A percentile compares a stretch with the other conserved stretches of the same genome.
Conservation (phyloP, 2,113 vertebrate genomes). For the Taxidea taxus region DNA sequence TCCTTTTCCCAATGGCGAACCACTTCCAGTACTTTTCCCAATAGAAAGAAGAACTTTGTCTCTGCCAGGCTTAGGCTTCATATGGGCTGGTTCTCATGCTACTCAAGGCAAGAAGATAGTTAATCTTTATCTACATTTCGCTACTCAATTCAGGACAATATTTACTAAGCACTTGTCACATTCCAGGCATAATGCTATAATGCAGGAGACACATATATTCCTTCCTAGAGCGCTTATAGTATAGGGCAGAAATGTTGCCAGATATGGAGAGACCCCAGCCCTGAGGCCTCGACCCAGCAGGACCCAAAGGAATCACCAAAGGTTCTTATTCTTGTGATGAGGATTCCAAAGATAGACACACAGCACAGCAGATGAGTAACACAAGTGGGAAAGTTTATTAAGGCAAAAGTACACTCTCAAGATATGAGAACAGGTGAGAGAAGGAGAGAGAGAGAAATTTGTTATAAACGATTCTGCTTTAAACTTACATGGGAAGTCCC, state of each 20-base stretch:
- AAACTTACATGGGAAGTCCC: background rate
- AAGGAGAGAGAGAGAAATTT: background rate
- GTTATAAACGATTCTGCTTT: constrained; percentile 21
- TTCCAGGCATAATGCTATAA: background rate
- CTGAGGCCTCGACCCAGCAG: background rate
- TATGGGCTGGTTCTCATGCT: background rate
- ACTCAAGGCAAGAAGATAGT: background rate
- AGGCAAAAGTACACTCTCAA: background rate
- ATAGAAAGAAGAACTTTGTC: background rate
- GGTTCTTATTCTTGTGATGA: background rate
- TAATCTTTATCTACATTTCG: background rate
- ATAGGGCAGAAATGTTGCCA: background rate
- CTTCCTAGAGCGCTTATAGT: background rate
- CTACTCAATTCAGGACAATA: background rate
- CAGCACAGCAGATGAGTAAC: background rate
- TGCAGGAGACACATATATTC: background rate
- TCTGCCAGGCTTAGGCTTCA: background rate
- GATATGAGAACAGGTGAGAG: background rate
- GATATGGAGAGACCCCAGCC: background rate
- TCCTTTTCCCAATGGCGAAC: background rate
- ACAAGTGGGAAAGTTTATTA: background rate
- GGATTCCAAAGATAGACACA: background rate
- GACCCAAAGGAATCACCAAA: background rate
- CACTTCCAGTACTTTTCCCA: background rate
- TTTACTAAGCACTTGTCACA: background rate